Evolutionary conservation across 2,113 vertebrate species (phyloP).

Genomic region (Dicentrarchus labrax): DNA sequence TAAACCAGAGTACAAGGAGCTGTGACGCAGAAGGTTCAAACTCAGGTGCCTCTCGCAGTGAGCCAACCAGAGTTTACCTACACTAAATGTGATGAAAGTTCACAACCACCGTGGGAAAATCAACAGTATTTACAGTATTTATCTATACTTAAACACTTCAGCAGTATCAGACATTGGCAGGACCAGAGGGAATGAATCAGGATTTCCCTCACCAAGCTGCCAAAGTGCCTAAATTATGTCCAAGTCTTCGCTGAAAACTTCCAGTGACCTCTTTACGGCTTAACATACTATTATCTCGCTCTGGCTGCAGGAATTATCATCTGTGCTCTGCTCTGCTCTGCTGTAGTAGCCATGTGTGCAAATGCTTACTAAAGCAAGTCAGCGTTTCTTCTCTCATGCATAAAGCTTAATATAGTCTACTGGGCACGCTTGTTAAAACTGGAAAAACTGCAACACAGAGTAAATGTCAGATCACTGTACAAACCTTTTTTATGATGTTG

Average conservation of each 20-base stretch:
- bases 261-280: slow-evolving; percentile 1
- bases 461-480: slow-evolving; percentile 37
- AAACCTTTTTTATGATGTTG: slow-evolving; percentile 21
- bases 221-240: background rate
- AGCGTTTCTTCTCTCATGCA: slow-evolving; percentile 13
- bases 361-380: slow-evolving; percentile 34
- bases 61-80: background rate
- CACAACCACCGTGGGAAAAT: background rate
- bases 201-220: background rate
- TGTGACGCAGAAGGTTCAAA: background rate
- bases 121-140: slow-evolving; percentile 5
- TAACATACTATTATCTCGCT: slow-evolving; percentile 27
- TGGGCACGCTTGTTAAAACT: background rate
- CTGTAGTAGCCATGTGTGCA: slow-evolving; percentile 16
- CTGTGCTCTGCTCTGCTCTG: slow-evolving; percentile 5
- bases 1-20: too few relatives aligned
- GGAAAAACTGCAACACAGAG: background rate
- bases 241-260: slow-evolving; percentile 13
- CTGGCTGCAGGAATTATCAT: slow-evolving; percentile 38
- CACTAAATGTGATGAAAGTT: background rate
- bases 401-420: slow-evolving; percentile 18
- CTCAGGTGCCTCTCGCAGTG: background rate
- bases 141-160: background rate
- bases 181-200: background rate
- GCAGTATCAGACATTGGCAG: background rate